Percentiles rank a stretch among this genome's conserved stretches.
phyloP scores from a whole-genome alignment of 2,797 vertebrate genomes.

The Thunnus albacares region DNA sequence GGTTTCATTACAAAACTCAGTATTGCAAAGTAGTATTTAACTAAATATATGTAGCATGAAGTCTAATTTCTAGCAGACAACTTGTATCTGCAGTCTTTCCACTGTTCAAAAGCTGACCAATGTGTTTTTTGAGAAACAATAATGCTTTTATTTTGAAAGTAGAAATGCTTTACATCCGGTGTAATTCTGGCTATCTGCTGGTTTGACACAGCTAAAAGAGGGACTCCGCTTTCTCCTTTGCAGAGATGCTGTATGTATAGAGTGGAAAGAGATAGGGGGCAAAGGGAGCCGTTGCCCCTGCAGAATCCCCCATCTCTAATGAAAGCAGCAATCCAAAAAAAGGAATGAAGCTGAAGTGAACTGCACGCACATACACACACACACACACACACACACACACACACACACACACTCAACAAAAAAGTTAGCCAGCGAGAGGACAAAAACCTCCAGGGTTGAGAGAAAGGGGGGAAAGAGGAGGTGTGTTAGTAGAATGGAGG shows the following conservation, averaged over 20 bases:
- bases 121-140: background rate
- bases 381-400: slow-evolving; percentile 25
- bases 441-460: slow-evolving; percentile 68
- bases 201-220: slow-evolving; percentile 48
- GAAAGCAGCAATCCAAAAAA: slow-evolving; percentile 34
- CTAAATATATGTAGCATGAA: background rate
- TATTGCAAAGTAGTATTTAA: background rate
- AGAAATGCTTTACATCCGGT: slow-evolving; percentile 39
- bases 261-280: slow-evolving; percentile 33
- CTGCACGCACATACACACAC: slow-evolving; percentile 7
- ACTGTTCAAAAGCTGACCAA: background rate
- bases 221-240: slow-evolving; percentile 54
- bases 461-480: slow-evolving; percentile 48
- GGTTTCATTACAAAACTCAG: background rate
- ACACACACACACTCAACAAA: slow-evolving; percentile 44
- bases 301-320: slow-evolving; percentile 12
- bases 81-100: background rate
- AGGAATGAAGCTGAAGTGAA: slow-evolving; percentile 25
- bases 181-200: slow-evolving; percentile 40
- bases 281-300: background rate
- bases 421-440: slow-evolving; percentile 72
- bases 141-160: slow-evolving; percentile 77
- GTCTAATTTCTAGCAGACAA: background rate
- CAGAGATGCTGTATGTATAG: slow-evolving; percentile 61
- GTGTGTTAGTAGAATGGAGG: slow-evolving; percentile 66